Evolutionary conservation across 2,888 invertebrate species (phyloP).

Genomic region (Timema podura): DNA sequence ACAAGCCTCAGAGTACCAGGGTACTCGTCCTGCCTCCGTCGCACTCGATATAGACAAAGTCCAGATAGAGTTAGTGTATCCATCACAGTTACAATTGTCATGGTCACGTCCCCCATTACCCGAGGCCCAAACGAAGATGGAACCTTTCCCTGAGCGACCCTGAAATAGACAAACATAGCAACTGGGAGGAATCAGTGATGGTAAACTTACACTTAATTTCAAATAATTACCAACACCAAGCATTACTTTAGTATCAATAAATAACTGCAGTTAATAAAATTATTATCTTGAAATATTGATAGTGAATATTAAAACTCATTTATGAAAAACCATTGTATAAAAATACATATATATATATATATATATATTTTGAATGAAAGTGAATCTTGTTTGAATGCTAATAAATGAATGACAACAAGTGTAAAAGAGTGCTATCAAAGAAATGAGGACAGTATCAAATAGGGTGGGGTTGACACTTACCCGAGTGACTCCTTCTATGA

Average conservation of each 20-base stretch:
- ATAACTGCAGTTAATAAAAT: too few species aligned
- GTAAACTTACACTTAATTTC: slow-evolving; percentile 13
- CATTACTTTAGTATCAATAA: too few species aligned
- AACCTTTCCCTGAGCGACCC: slow-evolving; percentile 91
- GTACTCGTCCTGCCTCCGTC: slow-evolving; percentile 85
- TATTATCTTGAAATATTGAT: too few species aligned
- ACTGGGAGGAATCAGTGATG: slow-evolving; percentile 28
- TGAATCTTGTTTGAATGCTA: too few species aligned
- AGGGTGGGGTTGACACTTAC: slow-evolving; percentile 45
- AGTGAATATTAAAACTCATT: too few species aligned
- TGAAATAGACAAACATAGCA: slow-evolving; percentile 41
- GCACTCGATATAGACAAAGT: slow-evolving; percentile 95
- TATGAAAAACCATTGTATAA: too few species aligned
- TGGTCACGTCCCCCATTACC: slow-evolving; percentile 96
- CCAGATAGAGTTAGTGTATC: slow-evolving; percentile 98
- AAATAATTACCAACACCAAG: slow-evolving; percentile 10
- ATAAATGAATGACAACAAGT: too few species aligned
- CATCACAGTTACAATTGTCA: slow-evolving; percentile 98
- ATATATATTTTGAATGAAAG: too few species aligned
- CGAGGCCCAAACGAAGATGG: slow-evolving; percentile 98
- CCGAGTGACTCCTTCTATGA: slow-evolving; percentile 92
- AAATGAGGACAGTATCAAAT: too few species aligned
- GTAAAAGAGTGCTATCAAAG: too few species aligned
- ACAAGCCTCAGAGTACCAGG: slow-evolving; percentile 99
- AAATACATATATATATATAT: too few species aligned